phyloP scores from a whole-genome alignment of 2,797 vertebrate genomes.

The Tinamus major region DNA sequence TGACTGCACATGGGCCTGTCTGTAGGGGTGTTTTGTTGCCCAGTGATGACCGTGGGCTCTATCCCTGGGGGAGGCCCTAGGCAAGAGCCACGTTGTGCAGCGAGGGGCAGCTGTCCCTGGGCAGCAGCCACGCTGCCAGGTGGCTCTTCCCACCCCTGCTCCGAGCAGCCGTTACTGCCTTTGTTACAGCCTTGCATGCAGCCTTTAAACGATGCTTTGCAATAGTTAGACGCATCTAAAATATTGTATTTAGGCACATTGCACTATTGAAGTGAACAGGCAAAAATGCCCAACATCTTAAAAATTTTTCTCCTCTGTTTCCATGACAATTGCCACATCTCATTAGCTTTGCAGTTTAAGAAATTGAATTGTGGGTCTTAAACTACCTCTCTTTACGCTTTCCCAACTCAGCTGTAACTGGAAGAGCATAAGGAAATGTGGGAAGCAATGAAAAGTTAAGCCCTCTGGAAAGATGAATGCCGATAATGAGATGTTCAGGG shows the following conservation, averaged over 20 bases:
- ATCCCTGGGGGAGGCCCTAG: not conserved
- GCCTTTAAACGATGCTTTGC: not conserved
- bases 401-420: not conserved
- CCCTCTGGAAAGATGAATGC: not conserved
- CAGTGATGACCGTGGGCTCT: not conserved
- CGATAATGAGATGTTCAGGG: not conserved
- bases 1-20: not conserved
- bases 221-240: not conserved
- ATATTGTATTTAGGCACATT: not conserved
- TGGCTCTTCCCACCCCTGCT: not conserved
- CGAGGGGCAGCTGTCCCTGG: too few species aligned
- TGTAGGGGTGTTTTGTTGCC: not conserved
- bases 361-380: not conserved
- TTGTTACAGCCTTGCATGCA: rapidly evolving
- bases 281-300: not conserved
- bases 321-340: not conserved
- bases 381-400: not conserved
- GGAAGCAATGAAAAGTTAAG: not conserved
- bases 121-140: not conserved
- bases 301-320: not conserved
- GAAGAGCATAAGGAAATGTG: not conserved
- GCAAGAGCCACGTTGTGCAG: rapidly evolving
- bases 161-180: not conserved
- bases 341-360: not conserved
- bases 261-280: not conserved